A percentile compares a stretch with the other conserved stretches of the same genome.
phyloP scores from a whole-genome alignment of 2,113 vertebrate genomes.

The Cariama cristata region DNA sequence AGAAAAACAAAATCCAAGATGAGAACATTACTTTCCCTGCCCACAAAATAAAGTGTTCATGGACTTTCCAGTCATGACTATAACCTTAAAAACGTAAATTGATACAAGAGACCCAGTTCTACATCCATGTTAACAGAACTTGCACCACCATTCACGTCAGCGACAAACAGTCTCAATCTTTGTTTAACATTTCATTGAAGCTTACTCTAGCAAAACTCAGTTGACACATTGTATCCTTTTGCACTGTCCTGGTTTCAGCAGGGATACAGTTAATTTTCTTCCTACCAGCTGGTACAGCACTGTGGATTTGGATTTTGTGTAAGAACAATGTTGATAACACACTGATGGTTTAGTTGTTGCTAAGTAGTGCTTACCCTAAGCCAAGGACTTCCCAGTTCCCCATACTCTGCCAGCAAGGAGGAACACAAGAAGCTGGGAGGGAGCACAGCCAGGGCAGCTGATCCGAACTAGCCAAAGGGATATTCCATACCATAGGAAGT shows the following conservation, averaged over 20 bases:
- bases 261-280: no score
- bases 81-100: neutral
- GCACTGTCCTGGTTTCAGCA: neutral
- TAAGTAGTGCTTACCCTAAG: no score
- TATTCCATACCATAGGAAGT: no score
- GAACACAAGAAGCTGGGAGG: no score
- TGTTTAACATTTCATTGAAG: neutral
- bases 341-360: no score
- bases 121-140: neutral
- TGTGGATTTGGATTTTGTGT: no score
- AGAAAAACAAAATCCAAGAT: neutral
- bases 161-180: neutral
- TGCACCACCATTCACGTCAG: neutral
- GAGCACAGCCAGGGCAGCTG: no score
- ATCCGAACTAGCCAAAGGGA: no score
- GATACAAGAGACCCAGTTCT: neutral
- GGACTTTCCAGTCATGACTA: neutral
- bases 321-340: no score
- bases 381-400: no score
- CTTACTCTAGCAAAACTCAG: neutral
- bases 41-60: neutral
- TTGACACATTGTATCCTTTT: neutral
- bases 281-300: no score
- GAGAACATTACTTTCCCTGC: neutral
- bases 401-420: no score